These are phyloP conservation scores for Sebastes minor DNA, from an alignment of 2,797 vertebrate species.

Conservation along the genomic window DNA sequence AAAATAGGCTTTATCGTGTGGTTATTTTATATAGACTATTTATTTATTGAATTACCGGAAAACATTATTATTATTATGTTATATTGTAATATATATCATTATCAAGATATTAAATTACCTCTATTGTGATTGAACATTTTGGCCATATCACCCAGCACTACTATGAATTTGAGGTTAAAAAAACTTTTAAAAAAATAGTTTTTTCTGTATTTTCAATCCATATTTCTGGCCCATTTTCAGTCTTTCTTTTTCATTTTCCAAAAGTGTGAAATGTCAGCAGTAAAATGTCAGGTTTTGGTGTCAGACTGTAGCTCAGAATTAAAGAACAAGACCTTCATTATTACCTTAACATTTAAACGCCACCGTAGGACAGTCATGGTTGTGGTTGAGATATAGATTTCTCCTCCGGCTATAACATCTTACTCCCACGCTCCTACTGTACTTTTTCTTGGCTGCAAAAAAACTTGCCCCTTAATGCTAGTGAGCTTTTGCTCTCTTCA, in stretches of 20 bases:
- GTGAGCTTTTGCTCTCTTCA: background rate
- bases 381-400: background rate
- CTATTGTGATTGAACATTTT: too few species aligned
- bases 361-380: background rate
- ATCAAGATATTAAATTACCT: too few species aligned
- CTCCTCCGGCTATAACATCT: background rate
- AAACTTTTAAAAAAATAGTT: background rate
- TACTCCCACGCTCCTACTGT: background rate
- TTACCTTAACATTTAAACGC: background rate
- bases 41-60: too few species aligned
- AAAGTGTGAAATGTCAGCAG: background rate
- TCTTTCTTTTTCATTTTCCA: background rate
- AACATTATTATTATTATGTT: too few species aligned
- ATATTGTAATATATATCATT: too few species aligned
- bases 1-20: too few species aligned
- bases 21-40: too few species aligned
- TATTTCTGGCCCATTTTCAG: background rate
- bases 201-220: background rate
- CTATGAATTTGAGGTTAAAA: background rate
- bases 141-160: too few species aligned
- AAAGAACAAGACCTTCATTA: background rate
- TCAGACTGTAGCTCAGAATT: background rate
- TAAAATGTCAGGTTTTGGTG: background rate
- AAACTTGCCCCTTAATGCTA: background rate
- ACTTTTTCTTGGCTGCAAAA: background rate